Evolutionary conservation across 2,113 vertebrate genomes (phyloP).

Genomic region (Antechinus flavipes): DNA sequence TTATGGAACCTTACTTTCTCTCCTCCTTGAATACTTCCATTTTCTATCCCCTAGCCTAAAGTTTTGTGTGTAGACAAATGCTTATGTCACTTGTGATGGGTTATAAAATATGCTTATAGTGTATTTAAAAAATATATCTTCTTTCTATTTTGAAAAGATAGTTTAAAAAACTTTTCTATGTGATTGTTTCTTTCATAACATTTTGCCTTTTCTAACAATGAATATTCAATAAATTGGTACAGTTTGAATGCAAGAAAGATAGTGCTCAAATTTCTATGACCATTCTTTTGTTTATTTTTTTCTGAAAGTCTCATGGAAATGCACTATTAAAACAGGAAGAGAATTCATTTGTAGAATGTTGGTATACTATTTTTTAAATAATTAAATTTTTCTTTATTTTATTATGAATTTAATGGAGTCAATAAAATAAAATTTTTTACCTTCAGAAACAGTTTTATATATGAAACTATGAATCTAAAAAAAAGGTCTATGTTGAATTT

Average conservation of each 20-base stretch:
- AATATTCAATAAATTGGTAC: neutral
- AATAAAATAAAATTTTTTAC: neutral
- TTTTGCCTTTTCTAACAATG: neutral
- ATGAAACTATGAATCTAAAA: neutral
- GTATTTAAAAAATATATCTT: neutral
- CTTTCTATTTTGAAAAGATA: neutral
- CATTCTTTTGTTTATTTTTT: neutral
- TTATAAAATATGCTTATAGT: neutral
- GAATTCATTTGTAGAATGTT: neutral
- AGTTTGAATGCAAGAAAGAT: neutral
- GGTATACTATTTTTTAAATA: conserved; percentile 42
- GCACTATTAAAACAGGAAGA: neutral
- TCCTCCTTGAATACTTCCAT: neutral
- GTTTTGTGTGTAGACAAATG: neutral
- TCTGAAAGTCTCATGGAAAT: conserved; percentile 6
- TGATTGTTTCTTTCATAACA: neutral
- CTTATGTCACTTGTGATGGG: neutral
- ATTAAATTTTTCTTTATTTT: neutral
- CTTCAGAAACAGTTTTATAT: neutral
- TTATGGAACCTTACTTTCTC: neutral
- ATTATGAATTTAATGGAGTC: neutral
- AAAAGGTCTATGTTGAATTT: neutral
- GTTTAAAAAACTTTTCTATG: neutral
- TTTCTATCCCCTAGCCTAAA: neutral
- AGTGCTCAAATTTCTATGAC: neutral